phyloP scores from a whole-genome alignment of 2,113 vertebrate genomes.

The Dermatemys mawii region DNA sequence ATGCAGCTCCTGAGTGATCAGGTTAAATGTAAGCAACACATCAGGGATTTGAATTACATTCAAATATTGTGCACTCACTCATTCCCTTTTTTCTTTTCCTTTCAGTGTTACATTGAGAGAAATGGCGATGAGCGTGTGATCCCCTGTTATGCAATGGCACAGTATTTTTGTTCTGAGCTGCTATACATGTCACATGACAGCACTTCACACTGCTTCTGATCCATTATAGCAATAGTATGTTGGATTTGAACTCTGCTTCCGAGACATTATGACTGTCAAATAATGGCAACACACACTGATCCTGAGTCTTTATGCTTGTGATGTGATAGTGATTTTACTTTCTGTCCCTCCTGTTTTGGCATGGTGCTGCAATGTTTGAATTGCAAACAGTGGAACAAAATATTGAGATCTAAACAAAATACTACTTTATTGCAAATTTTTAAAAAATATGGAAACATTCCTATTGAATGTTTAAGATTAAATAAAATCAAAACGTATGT shows the following conservation, averaged over 20 bases:
- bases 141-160: neutral
- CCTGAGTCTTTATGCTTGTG: neutral
- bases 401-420: neutral
- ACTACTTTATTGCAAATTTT: neutral
- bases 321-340: neutral
- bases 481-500: neutral
- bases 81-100: neutral
- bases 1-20: neutral
- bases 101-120: neutral
- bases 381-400: neutral
- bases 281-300: neutral
- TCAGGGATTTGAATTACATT: neutral
- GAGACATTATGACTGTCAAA: neutral
- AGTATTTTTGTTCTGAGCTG: neutral
- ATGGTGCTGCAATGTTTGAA: neutral
- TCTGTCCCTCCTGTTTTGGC: neutral
- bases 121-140: neutral
- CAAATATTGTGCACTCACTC: neutral
- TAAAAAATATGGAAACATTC: neutral
- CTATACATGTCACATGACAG: neutral
- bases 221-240: neutral
- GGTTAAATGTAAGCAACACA: neutral
- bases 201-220: neutral
- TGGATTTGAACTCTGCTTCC: neutral
- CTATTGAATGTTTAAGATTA: neutral